A percentile compares a stretch with the other conserved stretches of the same genome.
phyloP scores from a whole-genome alignment of 2,797 vertebrate genomes.

The Sternarchorhynchus goeldii region DNA sequence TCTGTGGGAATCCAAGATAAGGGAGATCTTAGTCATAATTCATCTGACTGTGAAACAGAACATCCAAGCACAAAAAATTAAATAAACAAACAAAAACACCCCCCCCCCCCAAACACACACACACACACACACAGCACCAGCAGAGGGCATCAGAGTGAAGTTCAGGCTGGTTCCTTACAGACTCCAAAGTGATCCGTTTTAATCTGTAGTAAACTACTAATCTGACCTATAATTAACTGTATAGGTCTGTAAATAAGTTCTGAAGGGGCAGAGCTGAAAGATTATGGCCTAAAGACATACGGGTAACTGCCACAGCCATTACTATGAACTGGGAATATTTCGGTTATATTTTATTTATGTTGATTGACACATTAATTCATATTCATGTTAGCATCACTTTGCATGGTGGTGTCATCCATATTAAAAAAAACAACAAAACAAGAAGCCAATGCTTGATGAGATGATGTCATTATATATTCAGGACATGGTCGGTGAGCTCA shows the following conservation, averaged over 20 bases:
- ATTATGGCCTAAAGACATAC: not conserved
- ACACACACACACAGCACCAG: not conserved
- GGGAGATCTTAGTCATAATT: not conserved
- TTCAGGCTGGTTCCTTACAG: not conserved
- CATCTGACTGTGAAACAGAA: not conserved
- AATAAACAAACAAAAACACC: too few species aligned
- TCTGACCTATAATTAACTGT: constrained; percentile 26
- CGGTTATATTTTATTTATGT: not conserved
- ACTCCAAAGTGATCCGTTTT: not conserved
- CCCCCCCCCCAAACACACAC: not conserved
- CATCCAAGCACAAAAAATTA: not conserved
- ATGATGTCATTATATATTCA: not conserved
- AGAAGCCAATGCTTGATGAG: not conserved
- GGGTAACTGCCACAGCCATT: not conserved
- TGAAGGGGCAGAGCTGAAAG: not conserved
- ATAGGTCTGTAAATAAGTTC: constrained; percentile 6
- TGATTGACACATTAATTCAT: not conserved
- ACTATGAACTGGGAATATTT: not conserved
- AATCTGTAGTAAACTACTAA: constrained; percentile 7
- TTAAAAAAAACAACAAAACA: not conserved
- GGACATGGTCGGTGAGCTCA: constrained; percentile 11
- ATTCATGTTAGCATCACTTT: not conserved
- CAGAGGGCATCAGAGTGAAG: constrained; percentile 20
- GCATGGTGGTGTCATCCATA: not conserved
- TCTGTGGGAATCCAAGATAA: constrained; percentile 66